A percentile compares a stretch with the other conserved stretches of the same genome.
These are phyloP conservation scores for Papilio gigon DNA, from an alignment of 2,888 invertebrate genomes.

Conservation along the genomic window DNA sequence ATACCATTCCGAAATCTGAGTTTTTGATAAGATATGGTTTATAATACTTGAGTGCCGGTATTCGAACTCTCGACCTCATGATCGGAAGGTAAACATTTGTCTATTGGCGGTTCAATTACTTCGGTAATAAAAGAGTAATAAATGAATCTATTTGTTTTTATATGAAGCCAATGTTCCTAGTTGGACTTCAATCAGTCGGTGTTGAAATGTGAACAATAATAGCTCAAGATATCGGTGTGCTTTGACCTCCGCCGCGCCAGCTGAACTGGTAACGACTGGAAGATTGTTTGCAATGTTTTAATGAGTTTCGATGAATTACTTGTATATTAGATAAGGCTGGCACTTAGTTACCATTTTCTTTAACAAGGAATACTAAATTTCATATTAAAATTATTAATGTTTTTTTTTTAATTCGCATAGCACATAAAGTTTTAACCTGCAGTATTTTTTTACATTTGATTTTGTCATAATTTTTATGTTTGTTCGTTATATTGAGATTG, in stretches of 20 bases:
- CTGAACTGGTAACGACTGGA: slow-evolving; percentile 32
- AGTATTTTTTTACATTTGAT: too few relatives aligned
- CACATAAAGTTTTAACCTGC: too few relatives aligned
- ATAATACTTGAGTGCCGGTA: too few relatives aligned
- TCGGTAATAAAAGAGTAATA: slow-evolving; percentile 25
- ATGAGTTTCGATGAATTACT: slow-evolving; percentile 23
- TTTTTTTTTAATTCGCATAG: too few relatives aligned
- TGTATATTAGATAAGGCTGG: slow-evolving; percentile 9
- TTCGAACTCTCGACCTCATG: too few relatives aligned
- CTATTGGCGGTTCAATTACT: too few relatives aligned
- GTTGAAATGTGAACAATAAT: slow-evolving; percentile 33
- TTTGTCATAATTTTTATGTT: not conserved
- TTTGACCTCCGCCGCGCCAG: slow-evolving; percentile 17
- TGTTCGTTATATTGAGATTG: too few relatives aligned
- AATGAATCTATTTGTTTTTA: slow-evolving; percentile 16
- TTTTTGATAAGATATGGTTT: too few relatives aligned
- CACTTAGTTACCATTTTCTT: slow-evolving; percentile 1
- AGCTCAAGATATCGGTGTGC: slow-evolving; percentile 32
- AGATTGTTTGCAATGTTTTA: slow-evolving; percentile 17
- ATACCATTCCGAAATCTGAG: too few relatives aligned
- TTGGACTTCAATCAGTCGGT: slow-evolving; percentile 35
- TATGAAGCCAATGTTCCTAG: not conserved
- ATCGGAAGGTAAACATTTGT: too few relatives aligned
- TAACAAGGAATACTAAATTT: not conserved
- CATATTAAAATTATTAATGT: too few relatives aligned